Percentiles rank a stretch among this genome's conserved stretches.
phyloP scores from a whole-genome alignment of 2,113 vertebrate genomes.

The Suncus etruscus region DNA sequence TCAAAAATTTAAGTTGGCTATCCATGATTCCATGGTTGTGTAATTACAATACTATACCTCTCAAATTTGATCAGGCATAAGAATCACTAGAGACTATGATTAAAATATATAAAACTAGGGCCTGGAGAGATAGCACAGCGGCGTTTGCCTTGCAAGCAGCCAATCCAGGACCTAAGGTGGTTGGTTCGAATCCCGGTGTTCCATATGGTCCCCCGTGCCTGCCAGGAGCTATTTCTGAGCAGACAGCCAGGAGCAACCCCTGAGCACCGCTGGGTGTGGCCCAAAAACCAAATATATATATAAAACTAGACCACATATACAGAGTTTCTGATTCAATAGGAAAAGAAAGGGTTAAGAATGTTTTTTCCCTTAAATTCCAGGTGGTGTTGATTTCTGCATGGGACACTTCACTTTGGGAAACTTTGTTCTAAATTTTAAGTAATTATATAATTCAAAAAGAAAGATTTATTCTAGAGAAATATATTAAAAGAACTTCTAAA shows the following conservation, averaged over 20 bases:
- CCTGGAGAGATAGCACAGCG: no score
- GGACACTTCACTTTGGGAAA: not conserved
- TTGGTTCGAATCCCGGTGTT: no score
- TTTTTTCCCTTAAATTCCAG: not conserved
- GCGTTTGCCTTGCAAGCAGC: no score
- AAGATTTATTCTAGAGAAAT: not conserved
- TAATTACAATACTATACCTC: conserved; percentile 9
- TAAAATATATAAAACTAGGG: conserved; percentile 1
- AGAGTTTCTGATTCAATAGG: not conserved
- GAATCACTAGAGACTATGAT: not conserved
- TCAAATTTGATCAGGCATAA: not conserved
- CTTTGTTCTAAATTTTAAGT: not conserved
- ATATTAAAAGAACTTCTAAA: not conserved
- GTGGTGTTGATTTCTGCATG: not conserved
- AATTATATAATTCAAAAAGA: not conserved
- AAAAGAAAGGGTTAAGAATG: not conserved
- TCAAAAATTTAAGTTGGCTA: not conserved
- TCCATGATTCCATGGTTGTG: not conserved
- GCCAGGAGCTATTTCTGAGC: no score
- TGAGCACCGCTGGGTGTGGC: no score
- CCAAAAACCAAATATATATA: no score
- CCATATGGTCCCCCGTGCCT: no score
- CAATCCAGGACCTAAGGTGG: no score
- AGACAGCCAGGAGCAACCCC: no score
- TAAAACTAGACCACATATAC: not conserved